Evolutionary conservation across 2,888 invertebrate species (phyloP), one percentile per base, ranked within the genome.

Genomic region (Sericinus montela): DNA sequence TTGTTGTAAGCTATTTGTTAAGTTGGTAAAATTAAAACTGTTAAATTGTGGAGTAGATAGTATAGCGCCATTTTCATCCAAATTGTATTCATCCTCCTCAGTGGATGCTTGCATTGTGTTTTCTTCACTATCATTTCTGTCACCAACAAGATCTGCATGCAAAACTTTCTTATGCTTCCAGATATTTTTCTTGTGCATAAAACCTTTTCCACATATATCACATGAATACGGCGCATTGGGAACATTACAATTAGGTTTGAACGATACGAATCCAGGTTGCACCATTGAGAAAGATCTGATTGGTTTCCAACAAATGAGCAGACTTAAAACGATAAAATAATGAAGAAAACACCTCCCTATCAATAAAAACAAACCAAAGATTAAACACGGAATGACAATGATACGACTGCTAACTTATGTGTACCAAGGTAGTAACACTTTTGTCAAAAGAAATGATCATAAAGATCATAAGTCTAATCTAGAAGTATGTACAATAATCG

Each of bases 181-280:
- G 51, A 89, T 89, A 63, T 89, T 89, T 59, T 89, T 89, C 72
- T 89, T 89, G 54, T 89, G 89, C 81, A 89, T 86, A 57, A 89
- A 89, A 25, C 89, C 89, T 65, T 92, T 91, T n/a, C 93, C 92
- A 57, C 93, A 93, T 38, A 91, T 82, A 52, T 93, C 91, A 65
- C 93, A 93, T 34, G 88, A 89, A 57, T 90, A 91, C 37, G 80
- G 89, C 46, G 89, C 89, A 45, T 87, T 86, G 50, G 87, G 85
- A 58, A 89, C 85, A 57, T 80, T 81, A 50, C 75, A 69, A 56
- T 72, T 78, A 38, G 83, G 75, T 62, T 85, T 85, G 54, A 79
- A 85, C 11, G 77, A 66, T 29, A 81, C 68, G 55, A 79, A 73
- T 23, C 72, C 73, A 7, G 77, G 75, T 61, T 80, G 80, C 28